These are phyloP conservation scores for Drosophila infuscata DNA, from an alignment of 2,888 invertebrate species.

Conservation along the genomic window DNA sequence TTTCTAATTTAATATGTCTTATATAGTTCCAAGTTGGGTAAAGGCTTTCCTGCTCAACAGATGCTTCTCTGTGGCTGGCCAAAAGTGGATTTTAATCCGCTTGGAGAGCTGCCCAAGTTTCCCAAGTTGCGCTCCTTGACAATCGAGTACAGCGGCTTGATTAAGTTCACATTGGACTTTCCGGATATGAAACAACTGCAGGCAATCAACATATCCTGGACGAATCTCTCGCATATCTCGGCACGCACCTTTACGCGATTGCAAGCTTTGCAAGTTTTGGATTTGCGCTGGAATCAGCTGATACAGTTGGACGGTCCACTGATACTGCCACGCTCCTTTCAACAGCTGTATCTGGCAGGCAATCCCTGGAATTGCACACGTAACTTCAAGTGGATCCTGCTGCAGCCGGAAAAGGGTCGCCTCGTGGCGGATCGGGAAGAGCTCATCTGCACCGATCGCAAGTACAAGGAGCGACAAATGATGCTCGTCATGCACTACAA, in stretches of 20 bases:
- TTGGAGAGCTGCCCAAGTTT: constrained; percentile 74
- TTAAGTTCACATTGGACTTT: constrained; percentile 79
- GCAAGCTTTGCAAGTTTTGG: constrained; percentile 78
- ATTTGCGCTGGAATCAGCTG: constrained; percentile 84
- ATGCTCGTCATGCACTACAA: constrained; percentile 83
- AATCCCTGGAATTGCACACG: constrained; percentile 85
- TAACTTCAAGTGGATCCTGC: constrained; percentile 83
- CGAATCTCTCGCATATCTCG: constrained; percentile 82
- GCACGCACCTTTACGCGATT: constrained; percentile 81
- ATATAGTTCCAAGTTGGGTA: constrained; percentile 52
- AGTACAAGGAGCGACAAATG: constrained; percentile 82
- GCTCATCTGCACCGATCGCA: constrained; percentile 82
- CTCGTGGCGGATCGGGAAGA: constrained; percentile 81
- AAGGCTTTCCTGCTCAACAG: constrained; percentile 45
- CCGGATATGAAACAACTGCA: constrained; percentile 82
- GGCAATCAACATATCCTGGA: constrained; percentile 84
- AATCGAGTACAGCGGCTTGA: constrained; percentile 82
- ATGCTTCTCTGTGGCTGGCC: constrained; percentile 83
- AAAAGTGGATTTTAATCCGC: constrained; percentile 77
- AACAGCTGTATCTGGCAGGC: constrained; percentile 81
- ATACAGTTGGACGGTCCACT: constrained; percentile 83
- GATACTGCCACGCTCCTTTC: constrained; percentile 74
- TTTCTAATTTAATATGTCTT: background rate
- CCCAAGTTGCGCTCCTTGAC: constrained; percentile 79
- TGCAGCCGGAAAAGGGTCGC: constrained; percentile 76